Evolutionary conservation across 1,140 invertebrate species (phyloP).

Genomic region (Drosophila orosa): DNA sequence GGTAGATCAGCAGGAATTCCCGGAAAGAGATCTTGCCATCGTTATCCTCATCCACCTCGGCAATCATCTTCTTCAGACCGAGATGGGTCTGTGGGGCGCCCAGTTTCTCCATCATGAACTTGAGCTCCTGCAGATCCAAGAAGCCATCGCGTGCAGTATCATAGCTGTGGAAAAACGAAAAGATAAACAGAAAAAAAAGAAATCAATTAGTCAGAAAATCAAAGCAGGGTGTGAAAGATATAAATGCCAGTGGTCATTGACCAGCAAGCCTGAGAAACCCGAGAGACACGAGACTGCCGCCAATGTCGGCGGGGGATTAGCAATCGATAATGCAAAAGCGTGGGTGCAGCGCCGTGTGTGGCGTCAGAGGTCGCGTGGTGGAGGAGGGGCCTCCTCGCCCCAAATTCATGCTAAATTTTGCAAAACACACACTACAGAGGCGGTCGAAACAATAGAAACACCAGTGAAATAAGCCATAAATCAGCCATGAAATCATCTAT

Average conservation of each 20-base stretch:
- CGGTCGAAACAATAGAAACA: slow-evolving; percentile 16
- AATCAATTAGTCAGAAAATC: slow-evolving; percentile 33
- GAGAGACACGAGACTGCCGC: slow-evolving; percentile 35
- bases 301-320: slow-evolving; percentile 37
- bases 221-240: slow-evolving; percentile 1
- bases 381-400: slow-evolving; percentile 23
- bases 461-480: not conserved
- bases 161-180: slow-evolving; percentile 88
- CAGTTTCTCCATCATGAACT: slow-evolving; percentile 98
- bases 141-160: slow-evolving; percentile 94
- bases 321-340: slow-evolving; percentile 66
- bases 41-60: slow-evolving; percentile 95
- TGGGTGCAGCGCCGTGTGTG: slow-evolving; percentile 30
- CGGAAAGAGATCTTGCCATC: slow-evolving; percentile 96
- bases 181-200: slow-evolving; percentile 7
- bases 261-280: slow-evolving; percentile 13
- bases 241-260: slow-evolving; percentile 45
- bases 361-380: slow-evolving; percentile 55
- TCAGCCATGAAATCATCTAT: not conserved
- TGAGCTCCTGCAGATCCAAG: slow-evolving; percentile 94
- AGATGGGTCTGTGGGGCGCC: slow-evolving; percentile 97
- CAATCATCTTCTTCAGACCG: slow-evolving; percentile 96
- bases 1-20: slow-evolving; percentile 95
- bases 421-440: slow-evolving; percentile 15
- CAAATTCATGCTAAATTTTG: slow-evolving; percentile 57